phyloP scores from a whole-genome alignment of 2,888 invertebrate genomes.

The Mimumesa dahlbomi region DNA sequence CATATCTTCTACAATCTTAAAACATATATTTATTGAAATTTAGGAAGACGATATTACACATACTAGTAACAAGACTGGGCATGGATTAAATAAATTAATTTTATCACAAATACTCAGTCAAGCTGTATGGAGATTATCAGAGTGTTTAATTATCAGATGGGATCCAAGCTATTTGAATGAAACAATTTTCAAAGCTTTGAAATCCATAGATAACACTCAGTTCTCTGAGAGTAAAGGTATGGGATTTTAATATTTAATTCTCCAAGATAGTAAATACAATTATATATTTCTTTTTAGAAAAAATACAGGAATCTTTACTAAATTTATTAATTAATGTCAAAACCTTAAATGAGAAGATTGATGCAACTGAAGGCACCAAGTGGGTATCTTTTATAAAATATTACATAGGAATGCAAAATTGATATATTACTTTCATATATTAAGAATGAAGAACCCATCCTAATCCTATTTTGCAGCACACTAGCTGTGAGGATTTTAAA shows the following conservation, averaged over 20 bases:
- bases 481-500: conserved; percentile 72
- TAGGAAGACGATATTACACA: conserved; percentile 47
- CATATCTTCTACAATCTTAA: not conserved
- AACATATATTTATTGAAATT: conserved; percentile 7
- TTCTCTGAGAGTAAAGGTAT: conserved; percentile 63
- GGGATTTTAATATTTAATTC: not conserved
- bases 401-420: too few relatives aligned
- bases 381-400: conserved; percentile 35
- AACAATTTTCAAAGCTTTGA: conserved; percentile 61
- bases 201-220: conserved; percentile 52
- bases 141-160: conserved; percentile 73
- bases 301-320: conserved; percentile 43
- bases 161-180: conserved; percentile 70
- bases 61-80: conserved; percentile 21
- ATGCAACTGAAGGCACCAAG: conserved; percentile 54
- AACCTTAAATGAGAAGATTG: conserved; percentile 65
- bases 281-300: conserved; percentile 45
- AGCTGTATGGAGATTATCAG: conserved; percentile 74
- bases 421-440: not conserved
- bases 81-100: conserved; percentile 46
- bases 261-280: conserved; percentile 6
- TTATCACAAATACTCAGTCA: conserved; percentile 71
- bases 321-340: conserved; percentile 52
- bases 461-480: conserved; percentile 54
- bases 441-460: conserved; percentile 11